Percentiles rank a stretch among this genome's conserved stretches.
Conservation (phyloP, 2,113 vertebrate species). For the Hyperoodon ampullatus region DNA sequence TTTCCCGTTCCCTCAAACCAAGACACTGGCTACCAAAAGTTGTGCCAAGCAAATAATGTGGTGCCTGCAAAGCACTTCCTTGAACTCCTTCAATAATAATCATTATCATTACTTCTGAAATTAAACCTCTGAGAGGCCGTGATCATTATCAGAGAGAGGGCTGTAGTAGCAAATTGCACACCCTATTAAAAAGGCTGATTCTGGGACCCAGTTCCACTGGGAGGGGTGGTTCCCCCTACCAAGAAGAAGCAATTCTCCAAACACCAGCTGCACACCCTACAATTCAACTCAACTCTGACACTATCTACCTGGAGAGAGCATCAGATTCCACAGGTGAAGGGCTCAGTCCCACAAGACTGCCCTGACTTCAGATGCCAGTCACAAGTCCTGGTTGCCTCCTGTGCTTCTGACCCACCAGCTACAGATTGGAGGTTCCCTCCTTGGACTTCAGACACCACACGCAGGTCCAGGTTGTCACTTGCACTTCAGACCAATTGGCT, state of each 20-base stretch:
- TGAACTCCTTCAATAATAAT: neutral
- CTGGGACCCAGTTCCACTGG: neutral
- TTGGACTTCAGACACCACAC: neutral
- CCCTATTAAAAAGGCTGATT: neutral
- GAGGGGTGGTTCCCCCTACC: neutral
- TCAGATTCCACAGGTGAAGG: neutral
- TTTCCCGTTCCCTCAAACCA: neutral
- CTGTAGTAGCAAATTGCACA: neutral
- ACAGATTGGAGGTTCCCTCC: neutral
- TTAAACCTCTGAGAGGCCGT: neutral
- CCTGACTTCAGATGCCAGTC: neutral
- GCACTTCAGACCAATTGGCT: neutral
- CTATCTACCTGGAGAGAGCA: neutral
- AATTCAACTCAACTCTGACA: neutral
- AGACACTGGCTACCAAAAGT: neutral
- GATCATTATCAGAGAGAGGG: neutral
- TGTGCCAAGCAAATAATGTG: neutral
- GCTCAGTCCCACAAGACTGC: neutral
- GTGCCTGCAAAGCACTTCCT: neutral
- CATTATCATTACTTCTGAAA: neutral
- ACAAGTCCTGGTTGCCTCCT: neutral
- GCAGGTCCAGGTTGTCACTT: neutral
- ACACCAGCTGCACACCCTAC: neutral
- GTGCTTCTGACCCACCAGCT: neutral
- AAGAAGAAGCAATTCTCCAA: neutral